Percentiles rank a stretch among this genome's conserved stretches.
These are phyloP conservation scores for Enteromius trimaculatus DNA, from an alignment of 2,797 vertebrate genomes.

Conservation along the genomic window DNA sequence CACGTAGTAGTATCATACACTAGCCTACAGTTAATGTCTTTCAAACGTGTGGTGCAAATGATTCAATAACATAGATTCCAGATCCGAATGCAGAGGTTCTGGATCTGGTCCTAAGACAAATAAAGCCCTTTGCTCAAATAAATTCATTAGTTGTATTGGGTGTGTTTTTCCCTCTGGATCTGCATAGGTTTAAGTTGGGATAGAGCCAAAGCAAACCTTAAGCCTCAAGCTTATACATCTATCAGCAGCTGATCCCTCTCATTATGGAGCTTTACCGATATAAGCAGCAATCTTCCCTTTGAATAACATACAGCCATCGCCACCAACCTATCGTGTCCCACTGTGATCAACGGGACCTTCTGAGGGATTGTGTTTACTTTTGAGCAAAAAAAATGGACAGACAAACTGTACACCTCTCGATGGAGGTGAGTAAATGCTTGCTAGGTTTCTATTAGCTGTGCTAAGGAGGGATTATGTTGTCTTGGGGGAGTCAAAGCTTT, in stretches of 20 bases:
- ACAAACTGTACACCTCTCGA: neutral
- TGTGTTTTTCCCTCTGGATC: constrained; percentile 1
- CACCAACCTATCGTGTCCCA: neutral
- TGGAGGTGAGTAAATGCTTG: constrained; percentile 42
- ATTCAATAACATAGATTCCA: neutral
- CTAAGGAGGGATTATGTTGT: constrained; percentile 49
- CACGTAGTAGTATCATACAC: neutral
- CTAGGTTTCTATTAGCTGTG: constrained; percentile 50
- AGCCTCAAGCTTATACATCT: constrained; percentile 27
- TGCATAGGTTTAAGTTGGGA: constrained; percentile 8
- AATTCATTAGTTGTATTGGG: constrained; percentile 1
- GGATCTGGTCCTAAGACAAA: neutral
- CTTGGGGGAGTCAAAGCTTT: constrained; percentile 46
- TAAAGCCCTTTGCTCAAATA: neutral
- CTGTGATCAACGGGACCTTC: neutral
- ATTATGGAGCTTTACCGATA: constrained; percentile 5
- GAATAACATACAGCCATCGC: neutral
- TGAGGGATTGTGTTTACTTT: constrained; percentile 10
- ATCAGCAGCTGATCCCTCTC: constrained; percentile 14
- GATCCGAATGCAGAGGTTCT: neutral
- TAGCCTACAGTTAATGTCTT: neutral
- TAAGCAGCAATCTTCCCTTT: neutral
- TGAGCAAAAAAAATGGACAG: constrained; percentile 11
- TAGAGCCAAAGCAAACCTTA: constrained; percentile 9
- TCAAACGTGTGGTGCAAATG: neutral